These are phyloP conservation scores for Vanessa atalanta DNA, from an alignment of 1,140 invertebrate species.

Conservation along the genomic window DNA sequence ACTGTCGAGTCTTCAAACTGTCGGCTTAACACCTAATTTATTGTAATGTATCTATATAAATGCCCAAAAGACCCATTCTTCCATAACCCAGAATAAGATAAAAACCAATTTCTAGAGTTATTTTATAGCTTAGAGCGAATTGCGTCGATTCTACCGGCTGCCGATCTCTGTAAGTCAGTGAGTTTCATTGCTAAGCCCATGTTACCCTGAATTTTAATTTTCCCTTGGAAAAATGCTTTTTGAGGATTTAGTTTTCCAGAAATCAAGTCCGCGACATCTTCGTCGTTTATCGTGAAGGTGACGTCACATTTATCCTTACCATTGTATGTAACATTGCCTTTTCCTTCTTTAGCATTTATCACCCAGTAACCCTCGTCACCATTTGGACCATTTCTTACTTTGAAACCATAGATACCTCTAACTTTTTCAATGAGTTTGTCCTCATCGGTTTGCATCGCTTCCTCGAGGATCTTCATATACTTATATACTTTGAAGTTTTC, in stretches of 20 bases:
- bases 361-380: slow-evolving; percentile 93
- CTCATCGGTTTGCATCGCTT: slow-evolving; percentile 90
- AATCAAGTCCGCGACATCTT: slow-evolving; percentile 92
- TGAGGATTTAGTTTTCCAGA: slow-evolving; percentile 95
- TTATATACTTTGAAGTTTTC: slow-evolving; percentile 88
- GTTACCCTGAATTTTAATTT: slow-evolving; percentile 97
- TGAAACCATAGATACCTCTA: slow-evolving; percentile 93
- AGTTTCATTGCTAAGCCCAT: slow-evolving; percentile 98
- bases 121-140: slow-evolving; percentile 88
- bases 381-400: slow-evolving; percentile 88
- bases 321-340: slow-evolving; percentile 90
- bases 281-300: slow-evolving; percentile 92
- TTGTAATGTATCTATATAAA: slow-evolving; percentile 34
- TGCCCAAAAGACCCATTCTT: slow-evolving; percentile 50
- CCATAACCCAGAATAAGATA: slow-evolving; percentile 47
- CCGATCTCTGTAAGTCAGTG: slow-evolving; percentile 89
- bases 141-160: slow-evolving; percentile 86
- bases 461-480: slow-evolving; percentile 90
- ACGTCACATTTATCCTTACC: slow-evolving; percentile 95
- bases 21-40: neutral
- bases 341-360: slow-evolving; percentile 93
- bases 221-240: slow-evolving; percentile 98
- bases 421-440: slow-evolving; percentile 91
- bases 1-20: slow-evolving; percentile 1
- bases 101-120: slow-evolving; percentile 21